Base-by-base conservation (phyloP, 2,113 vertebrate genomes). In the Galeopterus variegatus region DNA sequence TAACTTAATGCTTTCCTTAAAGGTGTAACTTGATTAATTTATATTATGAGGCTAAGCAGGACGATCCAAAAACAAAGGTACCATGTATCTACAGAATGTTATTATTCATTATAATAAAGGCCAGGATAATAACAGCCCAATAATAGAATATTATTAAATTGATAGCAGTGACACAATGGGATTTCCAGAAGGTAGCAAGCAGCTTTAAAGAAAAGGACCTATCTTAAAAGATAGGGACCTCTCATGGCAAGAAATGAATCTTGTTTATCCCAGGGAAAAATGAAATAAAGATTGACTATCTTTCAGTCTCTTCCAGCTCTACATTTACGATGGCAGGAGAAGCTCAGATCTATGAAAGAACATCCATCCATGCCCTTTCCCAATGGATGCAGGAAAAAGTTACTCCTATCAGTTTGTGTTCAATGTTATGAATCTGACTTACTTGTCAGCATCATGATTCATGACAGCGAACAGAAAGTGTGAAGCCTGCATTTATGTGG, bases 1-100 rank as follows among this genome's bases (percentile, higher is more conserved):
- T 84, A 92, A 54, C 80, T 92, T 97, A 95, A 84, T 92, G 96
- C 48, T 95, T 95, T 96, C 75, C 79, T 96, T 97, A 97, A 96
- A 98, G 90, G 92, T 97, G 41, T 92, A 92, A 94, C 75, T 95
- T 97, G 92, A 97, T 97, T 98, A 95, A 97, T 97, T 97, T 95
- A 79, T 97, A 95, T 95, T 95, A 96, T 81, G 94, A 96, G 70
- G 54, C 83, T 93, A 87, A 95, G 95, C 87, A 77, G 70, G 88
- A 95, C 88, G 94, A 97, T 95, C 90, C 93, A 88, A 77, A 84
- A 94, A 95, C 93, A 93, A 96, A 97, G 72, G 89, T 97, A 48
- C 50, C 75, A 83, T 88, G 79, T 95, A 95, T 73, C 87, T 90
- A 96, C 41, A 90, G 81, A 88, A 60, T 83, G 94, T 90, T 96